Conservation (phyloP, 1,140 invertebrate genomes). For the Macrosteles quadrilineatus region DNA sequence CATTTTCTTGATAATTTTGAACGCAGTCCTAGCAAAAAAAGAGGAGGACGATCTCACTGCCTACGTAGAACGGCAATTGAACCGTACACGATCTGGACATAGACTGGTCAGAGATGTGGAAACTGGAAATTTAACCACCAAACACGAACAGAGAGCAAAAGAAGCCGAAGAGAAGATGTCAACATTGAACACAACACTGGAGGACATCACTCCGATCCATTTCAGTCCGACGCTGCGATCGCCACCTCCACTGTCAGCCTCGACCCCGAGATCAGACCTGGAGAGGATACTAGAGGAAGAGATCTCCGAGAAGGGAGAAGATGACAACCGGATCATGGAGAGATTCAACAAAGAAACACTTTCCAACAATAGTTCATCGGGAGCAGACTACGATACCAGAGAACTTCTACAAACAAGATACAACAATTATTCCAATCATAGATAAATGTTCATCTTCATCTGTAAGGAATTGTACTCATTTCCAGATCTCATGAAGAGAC, state of each 20-base stretch:
- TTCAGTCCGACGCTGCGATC: conserved; percentile 51
- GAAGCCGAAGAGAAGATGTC: conserved; percentile 49
- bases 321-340: conserved; percentile 45
- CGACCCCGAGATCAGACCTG: conserved; percentile 51
- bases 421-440: conserved; percentile 33
- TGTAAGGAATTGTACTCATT: no score
- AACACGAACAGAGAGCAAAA: conserved; percentile 42
- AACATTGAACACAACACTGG: conserved; percentile 42
- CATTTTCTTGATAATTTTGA: conserved; percentile 74
- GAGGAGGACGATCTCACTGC: conserved; percentile 82
- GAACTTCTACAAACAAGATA: conserved; percentile 43
- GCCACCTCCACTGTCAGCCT: conserved; percentile 51
- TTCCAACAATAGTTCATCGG: conserved; percentile 36
- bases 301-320: conserved; percentile 51
- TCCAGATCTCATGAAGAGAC: no score
- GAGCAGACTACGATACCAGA: conserved; percentile 42
- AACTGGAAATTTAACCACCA: conserved; percentile 75
- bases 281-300: conserved; percentile 57
- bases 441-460: no score
- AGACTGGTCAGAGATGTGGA: conserved; percentile 78
- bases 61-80: conserved; percentile 82
- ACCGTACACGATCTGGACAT: conserved; percentile 78
- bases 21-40: conserved; percentile 75
- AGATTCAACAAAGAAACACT: conserved; percentile 42
- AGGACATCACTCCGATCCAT: conserved; percentile 47